Base-by-base conservation (phyloP, 35 echinoderm and acorn worm species). In the Heliocidaris tuberculata region DNA sequence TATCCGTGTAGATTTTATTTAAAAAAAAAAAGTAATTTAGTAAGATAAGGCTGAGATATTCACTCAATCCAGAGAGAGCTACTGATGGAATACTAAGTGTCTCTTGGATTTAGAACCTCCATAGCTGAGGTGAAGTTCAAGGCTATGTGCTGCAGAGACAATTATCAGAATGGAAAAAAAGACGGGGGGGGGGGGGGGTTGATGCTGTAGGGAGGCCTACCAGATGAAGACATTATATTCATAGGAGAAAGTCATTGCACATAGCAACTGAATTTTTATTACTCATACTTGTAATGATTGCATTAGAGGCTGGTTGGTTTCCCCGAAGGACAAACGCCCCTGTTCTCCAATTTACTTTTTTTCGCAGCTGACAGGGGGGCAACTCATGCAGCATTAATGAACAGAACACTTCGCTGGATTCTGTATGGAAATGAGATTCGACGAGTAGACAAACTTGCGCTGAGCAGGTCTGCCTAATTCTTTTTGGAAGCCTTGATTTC, bases 251-350 rank as follows among this genome's bases (percentile, higher is more conserved):
- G 21, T 78, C 19, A 78, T n/a, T 78, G 65, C 65, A 78, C 65
- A 78, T 78, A 78, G 65, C 65, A 78, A 78, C 65, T 78, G 19
- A 78, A 78, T n/a, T 78, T 78, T 27, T 78, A 78, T 78, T 78
- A 78, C 65, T 78, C 65, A 78, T 78, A 78, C 65, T 78, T n/a
- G 65, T 78, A 78, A 78, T 78, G 65, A 78, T 78, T 78, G 65
- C 21, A 78, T 78, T 78, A 78, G 65, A 78, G 65, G 65, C 65
- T 78, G 65, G 65, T 78, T 78, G 65, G 65, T 17, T 78, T 21
- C 65, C n/a, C 65, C 17, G 65, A 78, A 78, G 65, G 65, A 78
- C 65, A 78, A 78, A 24, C 65, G 65, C 65, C 65, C 65, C 65
- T 78, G 27, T 78, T 78, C 65, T 78, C 65, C 65, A 19, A 7